phyloP scores from a whole-genome alignment of 2,113 vertebrate species.

The Sminthopsis crassicaudata region DNA sequence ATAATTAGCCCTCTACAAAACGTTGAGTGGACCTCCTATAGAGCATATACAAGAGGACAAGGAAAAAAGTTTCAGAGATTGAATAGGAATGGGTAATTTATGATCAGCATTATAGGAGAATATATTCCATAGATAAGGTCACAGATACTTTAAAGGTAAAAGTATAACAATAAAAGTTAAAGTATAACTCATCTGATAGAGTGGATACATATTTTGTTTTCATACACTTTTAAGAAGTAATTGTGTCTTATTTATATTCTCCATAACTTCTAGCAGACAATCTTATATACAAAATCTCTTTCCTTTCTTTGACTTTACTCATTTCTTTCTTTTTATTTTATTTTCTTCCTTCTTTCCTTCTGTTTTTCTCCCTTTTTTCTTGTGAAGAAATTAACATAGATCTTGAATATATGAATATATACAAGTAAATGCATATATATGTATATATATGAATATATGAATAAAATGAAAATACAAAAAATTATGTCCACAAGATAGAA shows the following conservation, averaged over 20 bases:
- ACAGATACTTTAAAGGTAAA: neutral
- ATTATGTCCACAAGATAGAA: too few relatives aligned
- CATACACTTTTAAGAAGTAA: neutral
- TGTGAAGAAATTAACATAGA: neutral
- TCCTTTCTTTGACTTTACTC: neutral
- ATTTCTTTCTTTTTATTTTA: neutral
- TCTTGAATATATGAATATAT: neutral
- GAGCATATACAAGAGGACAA: neutral
- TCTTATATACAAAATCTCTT: neutral
- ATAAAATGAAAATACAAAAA: neutral
- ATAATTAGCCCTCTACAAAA: neutral
- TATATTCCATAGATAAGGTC: neutral
- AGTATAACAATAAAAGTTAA: neutral
- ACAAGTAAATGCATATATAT: neutral
- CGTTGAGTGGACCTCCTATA: neutral
- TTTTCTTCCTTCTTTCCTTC: neutral
- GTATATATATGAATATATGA: neutral
- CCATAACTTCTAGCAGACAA: neutral
- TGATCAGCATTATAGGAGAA: neutral
- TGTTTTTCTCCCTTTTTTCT: neutral
- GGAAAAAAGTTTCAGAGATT: neutral
- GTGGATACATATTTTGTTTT: neutral
- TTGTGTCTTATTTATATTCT: neutral
- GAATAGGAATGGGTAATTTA: neutral
- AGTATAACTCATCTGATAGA: neutral